These are phyloP conservation scores for Zygaena filipendulae DNA, from an alignment of 2,888 invertebrate genomes.

Conservation along the genomic window DNA sequence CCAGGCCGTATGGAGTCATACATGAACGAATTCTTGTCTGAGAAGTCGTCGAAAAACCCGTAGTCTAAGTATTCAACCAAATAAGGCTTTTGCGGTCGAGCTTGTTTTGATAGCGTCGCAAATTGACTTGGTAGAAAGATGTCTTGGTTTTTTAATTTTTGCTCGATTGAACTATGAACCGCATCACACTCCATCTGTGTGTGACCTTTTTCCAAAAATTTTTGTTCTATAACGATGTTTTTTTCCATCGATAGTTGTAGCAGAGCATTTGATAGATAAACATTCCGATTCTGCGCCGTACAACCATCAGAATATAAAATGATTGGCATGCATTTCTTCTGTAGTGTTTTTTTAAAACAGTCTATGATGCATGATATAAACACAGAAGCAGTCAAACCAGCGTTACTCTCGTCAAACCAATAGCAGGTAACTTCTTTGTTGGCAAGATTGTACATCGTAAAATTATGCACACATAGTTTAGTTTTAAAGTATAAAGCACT, in stretches of 20 bases:
- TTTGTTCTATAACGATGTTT: conserved; percentile 16
- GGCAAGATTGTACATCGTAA: conserved; percentile 9
- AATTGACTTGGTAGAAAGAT: conserved; percentile 12
- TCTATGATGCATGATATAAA: no score
- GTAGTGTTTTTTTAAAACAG: no score
- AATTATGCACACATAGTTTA: no score
- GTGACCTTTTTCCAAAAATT: conserved; percentile 17
- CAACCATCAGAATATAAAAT: conserved; percentile 15
- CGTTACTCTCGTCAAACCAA: conserved; percentile 10
- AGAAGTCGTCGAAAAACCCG: conserved; percentile 6
- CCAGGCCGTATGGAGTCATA: conserved; percentile 10
- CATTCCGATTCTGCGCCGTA: conserved; percentile 17
- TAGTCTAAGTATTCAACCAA: conserved; percentile 5
- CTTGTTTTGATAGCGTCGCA: conserved; percentile 8
- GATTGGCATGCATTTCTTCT: no score
- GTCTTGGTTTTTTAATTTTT: conserved; percentile 12
- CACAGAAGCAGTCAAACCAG: conserved; percentile 7
- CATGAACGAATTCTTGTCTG: conserved; percentile 6
- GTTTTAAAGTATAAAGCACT: no score
- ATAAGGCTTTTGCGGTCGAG: conserved; percentile 7
- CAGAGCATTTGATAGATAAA: conserved; percentile 17
- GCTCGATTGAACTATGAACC: conserved; percentile 15
- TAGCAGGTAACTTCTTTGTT: conserved; percentile 10
- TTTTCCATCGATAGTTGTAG: conserved; percentile 13
- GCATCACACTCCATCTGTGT: conserved; percentile 18